phyloP scores from a whole-genome alignment of 2,797 vertebrate species.

The Geotrypetes seraphini region DNA sequence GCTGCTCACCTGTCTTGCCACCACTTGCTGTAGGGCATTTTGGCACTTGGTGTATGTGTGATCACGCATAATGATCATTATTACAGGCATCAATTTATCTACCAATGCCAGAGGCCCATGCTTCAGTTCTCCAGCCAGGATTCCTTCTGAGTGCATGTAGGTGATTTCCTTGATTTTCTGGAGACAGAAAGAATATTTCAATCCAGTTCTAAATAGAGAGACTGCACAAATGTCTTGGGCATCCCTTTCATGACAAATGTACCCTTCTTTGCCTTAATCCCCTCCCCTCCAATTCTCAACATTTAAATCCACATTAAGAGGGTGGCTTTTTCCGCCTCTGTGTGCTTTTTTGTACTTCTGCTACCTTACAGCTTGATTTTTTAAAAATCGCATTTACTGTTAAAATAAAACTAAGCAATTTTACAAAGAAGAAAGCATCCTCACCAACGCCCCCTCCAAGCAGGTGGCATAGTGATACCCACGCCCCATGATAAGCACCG shows the following conservation, averaged over 20 bases:
- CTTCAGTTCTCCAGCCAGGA: constrained; percentile 92
- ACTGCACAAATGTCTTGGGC: background rate
- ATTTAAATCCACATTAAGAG: too few relatives aligned
- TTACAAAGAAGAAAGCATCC: constrained; percentile 15
- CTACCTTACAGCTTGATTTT: too few relatives aligned
- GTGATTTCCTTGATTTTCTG: constrained; percentile 99
- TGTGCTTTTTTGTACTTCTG: too few relatives aligned
- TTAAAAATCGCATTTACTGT: too few relatives aligned
- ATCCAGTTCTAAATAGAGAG: background rate
- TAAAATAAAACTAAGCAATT: too few relatives aligned
- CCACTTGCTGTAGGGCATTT: constrained; percentile 92
- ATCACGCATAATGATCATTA: constrained; percentile 98
- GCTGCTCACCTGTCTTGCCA: constrained; percentile 76
- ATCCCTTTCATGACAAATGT: too few relatives aligned
- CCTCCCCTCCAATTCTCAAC: too few relatives aligned
- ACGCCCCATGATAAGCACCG: constrained; percentile 94
- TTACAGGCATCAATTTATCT: constrained; percentile 95
- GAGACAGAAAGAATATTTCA: background rate
- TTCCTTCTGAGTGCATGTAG: constrained; percentile 97
- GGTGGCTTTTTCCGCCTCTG: too few relatives aligned
- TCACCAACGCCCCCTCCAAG: constrained; percentile 90
- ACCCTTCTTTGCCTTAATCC: too few relatives aligned
- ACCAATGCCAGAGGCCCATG: constrained; percentile 89
- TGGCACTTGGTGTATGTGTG: constrained; percentile 91
- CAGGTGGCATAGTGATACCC: constrained; percentile 96